Evolutionary conservation across 2,888 invertebrate genomes (phyloP), one percentile per base, ranked within the genome.

Genomic region (Ophion costatus): DNA sequence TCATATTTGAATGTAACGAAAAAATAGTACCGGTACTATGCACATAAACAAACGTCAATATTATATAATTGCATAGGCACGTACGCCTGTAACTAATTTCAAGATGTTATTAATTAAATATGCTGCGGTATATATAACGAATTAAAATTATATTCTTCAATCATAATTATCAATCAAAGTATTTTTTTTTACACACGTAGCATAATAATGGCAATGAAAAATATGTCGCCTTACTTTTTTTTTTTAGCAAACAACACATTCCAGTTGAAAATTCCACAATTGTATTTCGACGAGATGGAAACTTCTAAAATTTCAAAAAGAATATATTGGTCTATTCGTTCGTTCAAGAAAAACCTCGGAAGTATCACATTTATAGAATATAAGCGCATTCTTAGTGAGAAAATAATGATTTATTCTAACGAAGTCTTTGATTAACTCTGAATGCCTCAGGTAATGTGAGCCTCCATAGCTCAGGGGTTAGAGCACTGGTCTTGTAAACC

Each of bases 401-500:
- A 45, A 71, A 77, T 20, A 14, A 22, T 1, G 20, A 51, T 38
- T 33, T 63, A 24, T 56, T 17, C 10, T 11, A 11, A 17, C 22
- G 2, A 14, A 38, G n/a, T 7, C 74, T 38, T 78, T 81, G 7
- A 78, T 71, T 42, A 70, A 2, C 66, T 45, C 29, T 76, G 57
- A 69, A 63, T 14, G 5, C 14, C n/a, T 0, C 29, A 42, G 17
- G 64, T 71, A 77, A 9, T 76, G 70, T 87, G 78, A 76, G 91
- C 90, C 91, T 92, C 90, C 91, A 91, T 92, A 92, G 91, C 91
- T 92, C 92, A 91, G 90, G 89, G 92, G 91, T 91, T 92, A 91
- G 91, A 91, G 91, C 91, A 91, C 90, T 91, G 91, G 91, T 91
- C 91, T 92, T 91, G 91, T 92, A 91, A 92, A 91, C 91, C 95